Evolutionary conservation across 2,888 invertebrate species (phyloP).

Genomic region (Cerceris rybyensis): DNA sequence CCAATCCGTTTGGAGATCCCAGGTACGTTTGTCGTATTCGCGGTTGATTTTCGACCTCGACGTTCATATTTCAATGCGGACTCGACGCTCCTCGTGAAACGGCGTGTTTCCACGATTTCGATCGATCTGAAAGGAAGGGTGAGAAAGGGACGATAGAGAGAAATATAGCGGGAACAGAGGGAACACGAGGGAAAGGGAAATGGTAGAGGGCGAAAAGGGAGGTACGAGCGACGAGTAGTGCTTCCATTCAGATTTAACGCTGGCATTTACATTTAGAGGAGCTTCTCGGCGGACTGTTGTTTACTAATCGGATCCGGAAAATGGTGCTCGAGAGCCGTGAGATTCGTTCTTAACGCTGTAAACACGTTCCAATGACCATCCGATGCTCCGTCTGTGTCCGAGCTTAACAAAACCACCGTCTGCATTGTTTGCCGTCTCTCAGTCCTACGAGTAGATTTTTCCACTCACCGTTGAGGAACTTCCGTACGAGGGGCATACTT

Average conservation of each 20-base stretch:
- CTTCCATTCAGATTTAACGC: slow-evolving; percentile 73
- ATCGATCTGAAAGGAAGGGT: slow-evolving; percentile 31
- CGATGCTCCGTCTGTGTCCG: slow-evolving; percentile 30
- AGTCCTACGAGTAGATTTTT: slow-evolving; percentile 2
- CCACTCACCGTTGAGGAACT: not conserved
- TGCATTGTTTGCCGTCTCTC: not conserved
- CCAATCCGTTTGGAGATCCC: not conserved
- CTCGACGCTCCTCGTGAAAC: slow-evolving; percentile 6
- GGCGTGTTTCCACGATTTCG: slow-evolving; percentile 7
- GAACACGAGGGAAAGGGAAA: slow-evolving; percentile 24
- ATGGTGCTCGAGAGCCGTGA: slow-evolving; percentile 65
- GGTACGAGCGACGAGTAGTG: slow-evolving; percentile 42
- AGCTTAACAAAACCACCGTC: slow-evolving; percentile 34
- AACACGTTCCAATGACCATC: slow-evolving; percentile 67
- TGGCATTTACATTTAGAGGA: slow-evolving; percentile 79
- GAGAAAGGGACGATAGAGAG: not conserved
- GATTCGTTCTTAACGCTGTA: slow-evolving; percentile 71
- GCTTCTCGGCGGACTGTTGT: slow-evolving; percentile 62
- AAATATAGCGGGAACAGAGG: not conserved
- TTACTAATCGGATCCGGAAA: slow-evolving; percentile 76
- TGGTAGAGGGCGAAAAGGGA: slow-evolving; percentile 1
- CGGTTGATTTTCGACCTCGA: slow-evolving; percentile 9
- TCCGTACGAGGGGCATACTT: not conserved
- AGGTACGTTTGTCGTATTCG: not conserved
- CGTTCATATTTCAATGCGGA: slow-evolving; percentile 32